Evolutionary conservation across 2,113 vertebrate genomes (phyloP).

Genomic region (Kobus ellipsiprymnus): DNA sequence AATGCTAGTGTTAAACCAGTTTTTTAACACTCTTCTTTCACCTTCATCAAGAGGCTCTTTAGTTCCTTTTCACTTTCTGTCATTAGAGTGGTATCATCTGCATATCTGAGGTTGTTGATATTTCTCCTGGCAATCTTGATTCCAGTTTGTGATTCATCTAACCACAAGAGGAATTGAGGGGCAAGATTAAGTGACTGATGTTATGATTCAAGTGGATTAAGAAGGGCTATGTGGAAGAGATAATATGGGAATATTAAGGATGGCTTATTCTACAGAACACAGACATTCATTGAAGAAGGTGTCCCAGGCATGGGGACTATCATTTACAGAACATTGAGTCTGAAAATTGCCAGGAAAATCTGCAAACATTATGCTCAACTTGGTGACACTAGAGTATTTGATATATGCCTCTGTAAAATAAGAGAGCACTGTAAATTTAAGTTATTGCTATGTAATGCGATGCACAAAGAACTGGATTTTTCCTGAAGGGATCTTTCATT

Average conservation of each 20-base stretch:
- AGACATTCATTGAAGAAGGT: background rate
- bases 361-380: background rate
- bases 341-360: background rate
- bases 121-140: background rate
- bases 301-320: background rate
- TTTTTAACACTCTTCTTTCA: background rate
- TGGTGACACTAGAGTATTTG: background rate
- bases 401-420: rapidly evolving
- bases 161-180: background rate
- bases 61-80: background rate
- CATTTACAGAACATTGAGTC: background rate
- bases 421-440: background rate
- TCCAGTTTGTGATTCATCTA: background rate
- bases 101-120: background rate
- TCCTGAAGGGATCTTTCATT: background rate
- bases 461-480: no score
- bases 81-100: background rate
- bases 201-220: background rate
- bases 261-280: background rate
- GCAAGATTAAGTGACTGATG: background rate
- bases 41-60: background rate
- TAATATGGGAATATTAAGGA: background rate
- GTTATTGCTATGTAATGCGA: background rate
- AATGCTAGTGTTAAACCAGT: background rate
- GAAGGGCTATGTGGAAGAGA: background rate